Base-by-base conservation (phyloP, 1,140 invertebrate genomes). In the Aphis gossypii region DNA sequence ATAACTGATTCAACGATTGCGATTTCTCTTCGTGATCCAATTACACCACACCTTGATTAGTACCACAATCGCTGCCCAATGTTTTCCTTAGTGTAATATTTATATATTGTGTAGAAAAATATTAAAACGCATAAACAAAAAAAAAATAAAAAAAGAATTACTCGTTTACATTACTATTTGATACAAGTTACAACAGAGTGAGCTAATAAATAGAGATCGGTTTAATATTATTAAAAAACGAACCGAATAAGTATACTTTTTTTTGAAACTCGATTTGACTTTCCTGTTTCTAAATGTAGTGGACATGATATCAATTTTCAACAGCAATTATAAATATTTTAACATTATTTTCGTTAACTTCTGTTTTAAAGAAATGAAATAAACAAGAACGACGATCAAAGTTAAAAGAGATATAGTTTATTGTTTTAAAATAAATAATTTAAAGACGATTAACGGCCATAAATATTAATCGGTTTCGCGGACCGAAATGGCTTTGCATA, bases 21-120 rank as follows among this genome's bases (percentile, higher is more conserved):
- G 30, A 88, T 88, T 88, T 88, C 86, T 51, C 86, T 21, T 35
- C 44, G 44, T 87, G 84, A 88, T 48, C 25, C 44, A 48, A 48
- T 88, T 48, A 88, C 46, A 48, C 86, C 25, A 51, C 14, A 48
- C 84, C 18, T 30, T 87, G 44, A 23, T 14, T 44, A 23, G 83
- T 86, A 46, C 20, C 35, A 35, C 20, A 0, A 21, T 82, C n/a
- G 35, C 68, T 6, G 35, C 18, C 76, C 18, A 38, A 68, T 68
- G n/a, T 7, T 35, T 38, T 38, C n/a, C 38, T 38, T 82, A 35
- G 9, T 8, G 7, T 83, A 21, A 41, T 83, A 83, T 84, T 84
- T 21, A 82, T 21, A 35, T 1, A 35, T 8, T 11, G 8, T 30
- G 30, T 25, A 30, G 46, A 1, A 46, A 11, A 30, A 60, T 30